Conservation (phyloP, 2,113 vertebrate genomes). For the Phylloscopus trochiloides region DNA sequence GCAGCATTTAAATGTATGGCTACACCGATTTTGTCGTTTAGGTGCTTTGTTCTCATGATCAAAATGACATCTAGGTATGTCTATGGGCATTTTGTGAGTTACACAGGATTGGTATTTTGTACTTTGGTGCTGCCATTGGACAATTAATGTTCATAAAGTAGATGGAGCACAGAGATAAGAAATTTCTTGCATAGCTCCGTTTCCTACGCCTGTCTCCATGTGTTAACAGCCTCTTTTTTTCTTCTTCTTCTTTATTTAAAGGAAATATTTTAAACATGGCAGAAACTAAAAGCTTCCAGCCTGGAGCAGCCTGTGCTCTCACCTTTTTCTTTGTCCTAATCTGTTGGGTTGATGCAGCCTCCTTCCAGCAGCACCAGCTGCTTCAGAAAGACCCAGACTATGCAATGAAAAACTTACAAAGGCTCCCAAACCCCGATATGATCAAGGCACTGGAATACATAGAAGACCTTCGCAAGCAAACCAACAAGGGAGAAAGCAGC, state of each 20-base stretch:
- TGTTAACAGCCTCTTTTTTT: conserved; percentile 53
- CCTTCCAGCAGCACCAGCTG: conserved; percentile 83
- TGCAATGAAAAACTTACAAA: conserved; percentile 71
- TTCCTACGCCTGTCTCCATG: not conserved
- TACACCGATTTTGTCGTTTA: not conserved
- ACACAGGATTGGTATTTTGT: not conserved
- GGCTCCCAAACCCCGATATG: conserved; percentile 84
- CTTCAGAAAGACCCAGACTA: conserved; percentile 80
- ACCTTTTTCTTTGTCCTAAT: conserved; percentile 68
- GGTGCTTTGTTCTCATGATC: not conserved
- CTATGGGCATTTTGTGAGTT: not conserved
- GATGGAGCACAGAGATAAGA: not conserved
- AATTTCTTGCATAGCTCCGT: not conserved
- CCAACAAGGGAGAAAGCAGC: conserved; percentile 77
- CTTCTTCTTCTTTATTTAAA: conserved; percentile 71
- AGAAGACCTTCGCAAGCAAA: conserved; percentile 85
- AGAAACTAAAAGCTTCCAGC: conserved; percentile 56
- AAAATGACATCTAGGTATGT: not conserved
- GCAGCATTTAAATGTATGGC: not conserved
- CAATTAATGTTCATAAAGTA: not conserved
- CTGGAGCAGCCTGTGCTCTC: conserved; percentile 67
- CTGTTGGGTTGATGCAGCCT: conserved; percentile 75
- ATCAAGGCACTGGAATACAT: conserved; percentile 93
- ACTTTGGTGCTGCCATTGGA: not conserved
- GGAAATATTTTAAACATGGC: conserved; percentile 79